Conservation (phyloP, 2,888 invertebrate genomes). For the Pantelozetes paolii region DNA sequence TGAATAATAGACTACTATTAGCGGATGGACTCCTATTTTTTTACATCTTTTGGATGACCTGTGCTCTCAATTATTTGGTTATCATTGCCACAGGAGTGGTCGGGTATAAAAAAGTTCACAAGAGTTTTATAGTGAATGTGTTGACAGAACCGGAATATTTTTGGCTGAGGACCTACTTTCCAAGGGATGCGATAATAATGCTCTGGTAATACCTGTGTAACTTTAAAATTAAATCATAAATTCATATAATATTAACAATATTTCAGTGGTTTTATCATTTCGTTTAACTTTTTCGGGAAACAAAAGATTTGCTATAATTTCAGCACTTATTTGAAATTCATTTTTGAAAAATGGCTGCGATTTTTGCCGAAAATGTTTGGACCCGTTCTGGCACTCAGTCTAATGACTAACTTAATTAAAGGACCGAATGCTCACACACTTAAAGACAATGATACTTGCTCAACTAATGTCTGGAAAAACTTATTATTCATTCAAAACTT, state of each 20-base stretch:
- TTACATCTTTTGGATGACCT: background rate
- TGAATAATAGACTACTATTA: background rate
- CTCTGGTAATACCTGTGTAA: background rate
- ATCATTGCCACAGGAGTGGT: background rate
- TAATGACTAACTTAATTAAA: slow-evolving; percentile 12
- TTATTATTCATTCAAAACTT: slow-evolving; percentile 29
- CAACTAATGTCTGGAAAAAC: slow-evolving; percentile 5
- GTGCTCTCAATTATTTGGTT: background rate
- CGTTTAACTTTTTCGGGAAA: slow-evolving; percentile 19
- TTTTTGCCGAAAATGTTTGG: background rate
- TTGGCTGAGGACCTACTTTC: background rate
- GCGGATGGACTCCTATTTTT: background rate
- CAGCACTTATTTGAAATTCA: background rate
- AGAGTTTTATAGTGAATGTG: background rate
- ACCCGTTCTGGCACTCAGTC: slow-evolving; percentile 24
- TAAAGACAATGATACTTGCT: slow-evolving; percentile 10
- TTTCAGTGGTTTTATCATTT: slow-evolving; percentile 32
- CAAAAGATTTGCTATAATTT: background rate
- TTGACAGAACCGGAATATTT: background rate
- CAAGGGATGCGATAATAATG: background rate
- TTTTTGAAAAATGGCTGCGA: slow-evolving; percentile 28
- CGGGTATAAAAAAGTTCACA: background rate
- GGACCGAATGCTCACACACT: slow-evolving; percentile 36
- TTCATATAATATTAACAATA: background rate
- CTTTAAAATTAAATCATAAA: background rate